Base-by-base conservation (phyloP, 2,113 vertebrate genomes). In the Myodes glareolus region DNA sequence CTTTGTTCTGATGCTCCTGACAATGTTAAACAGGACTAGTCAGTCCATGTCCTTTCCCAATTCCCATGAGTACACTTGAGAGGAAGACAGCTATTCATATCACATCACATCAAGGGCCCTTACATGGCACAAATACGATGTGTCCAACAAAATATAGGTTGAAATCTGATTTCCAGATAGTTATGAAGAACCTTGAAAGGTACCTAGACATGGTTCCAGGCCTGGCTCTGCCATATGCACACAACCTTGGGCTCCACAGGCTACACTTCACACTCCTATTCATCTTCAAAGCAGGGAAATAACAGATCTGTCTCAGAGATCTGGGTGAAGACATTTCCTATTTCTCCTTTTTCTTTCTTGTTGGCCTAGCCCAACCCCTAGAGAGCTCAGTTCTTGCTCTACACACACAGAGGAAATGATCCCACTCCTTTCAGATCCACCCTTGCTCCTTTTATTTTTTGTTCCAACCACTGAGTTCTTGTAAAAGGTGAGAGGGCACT, bases 401-500 rank as follows among this genome's bases (percentile, higher is more conserved):
- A 68, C 39, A 47, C 12, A 23, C 4, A 13, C 33, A 25, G 39
- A 80, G 78, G 12, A 47, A n/a, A 50, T 12, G 9, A 14, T 0
- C n/a, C 11, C 42, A 23, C 33, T 91, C 92, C 0, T 0, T 84
- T 78, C 0, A 36, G 47, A 9, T 1, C 80, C 6, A n/a, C 5
- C 0, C 3, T 2, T 4, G 21, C 11, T 39, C 84, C 88, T 1
- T 25, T 0, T 0, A 3, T 0, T 17, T 1, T 72, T 29, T 14
- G 12, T 0, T 1, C 47, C 7, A 7, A 14, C 39, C 39, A 42
- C 47, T 23, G 7, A 21, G 47, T 4, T 42, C 70, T 9, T 31
- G 39, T 31, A 3, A 52, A 31, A 65, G 42, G 50, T 19, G 36
- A 90, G 13, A 42, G 11, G 27, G 13, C 10, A 12, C 29, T 3